Evolutionary conservation across 1,140 invertebrate genomes (phyloP), one percentile per base, ranked within the genome.

Genomic region (Aphelenchoides fujianensis): DNA sequence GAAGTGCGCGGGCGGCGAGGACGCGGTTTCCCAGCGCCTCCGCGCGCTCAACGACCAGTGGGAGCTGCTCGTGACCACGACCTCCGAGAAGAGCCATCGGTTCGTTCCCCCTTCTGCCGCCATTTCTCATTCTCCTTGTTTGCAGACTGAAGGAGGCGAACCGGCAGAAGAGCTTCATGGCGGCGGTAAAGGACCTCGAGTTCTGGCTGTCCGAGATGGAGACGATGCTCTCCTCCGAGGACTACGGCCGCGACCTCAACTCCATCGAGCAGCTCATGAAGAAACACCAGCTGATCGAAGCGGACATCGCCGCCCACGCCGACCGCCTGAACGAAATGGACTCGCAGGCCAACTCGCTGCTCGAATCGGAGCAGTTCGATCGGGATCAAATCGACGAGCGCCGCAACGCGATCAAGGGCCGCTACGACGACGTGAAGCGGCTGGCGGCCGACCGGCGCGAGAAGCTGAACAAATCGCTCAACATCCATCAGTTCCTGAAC

Each of bases 191-290:
- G 86, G 97, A 99, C 88, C 90, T 99, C 73, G 97, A 98, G 87
- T 98, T 99, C 86, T 99, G 97, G 97, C 89, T 99, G 32, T 95
- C 94, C 74, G 96, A 98, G 89, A 93, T 97, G 55, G 96, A 99
- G 84, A 95, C 93, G 86, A 88, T 98, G 52, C 86, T 98, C 74
- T 95, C 54, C 36, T 93, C 92, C 54, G 95, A 98, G 85, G 96
- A 98, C 87, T 92, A 93, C 74, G 95, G 96, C 57, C 98, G 98
- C 85, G 97, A 99, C 88, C 87, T 98, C 62, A 92, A 94, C 0
- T 96, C 94, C 0, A 95, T 98, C n/a, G 95, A 98, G 87, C 97
- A 98, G 87, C 87, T 99, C 37, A 70, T 84, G 41, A 98, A 98
- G 88, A 98, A 99, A 85, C 96, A 99, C 86, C 73, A 74, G 54